phyloP scores from a whole-genome alignment of 2,888 invertebrate genomes.

The Tinea trinotella region DNA sequence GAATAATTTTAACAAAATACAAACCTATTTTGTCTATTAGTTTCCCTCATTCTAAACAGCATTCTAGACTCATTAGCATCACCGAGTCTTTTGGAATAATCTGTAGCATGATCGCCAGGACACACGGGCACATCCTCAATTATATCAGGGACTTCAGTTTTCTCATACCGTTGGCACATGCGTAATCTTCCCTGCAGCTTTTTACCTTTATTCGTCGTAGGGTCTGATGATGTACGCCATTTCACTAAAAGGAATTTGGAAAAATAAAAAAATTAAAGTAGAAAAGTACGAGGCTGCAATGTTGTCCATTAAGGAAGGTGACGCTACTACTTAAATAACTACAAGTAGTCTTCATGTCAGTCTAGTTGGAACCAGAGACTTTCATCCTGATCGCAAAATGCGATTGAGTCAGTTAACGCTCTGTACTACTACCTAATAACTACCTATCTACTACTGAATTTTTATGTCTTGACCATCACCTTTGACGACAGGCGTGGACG shows the following conservation, averaged over 20 bases:
- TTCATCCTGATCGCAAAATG: no score
- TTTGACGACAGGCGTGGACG: no score
- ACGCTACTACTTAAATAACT: no score
- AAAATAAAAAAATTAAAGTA: no score
- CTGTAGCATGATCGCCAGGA: constrained; percentile 45
- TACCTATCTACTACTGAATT: no score
- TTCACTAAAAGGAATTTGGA: constrained; percentile 52
- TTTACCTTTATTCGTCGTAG: constrained; percentile 46
- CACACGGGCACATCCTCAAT: constrained; percentile 68
- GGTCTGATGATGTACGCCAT: constrained; percentile 53
- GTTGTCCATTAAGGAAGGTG: no score
- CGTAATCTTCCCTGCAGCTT: constrained; percentile 51
- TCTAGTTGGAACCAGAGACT: no score
- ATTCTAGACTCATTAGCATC: constrained; percentile 39
- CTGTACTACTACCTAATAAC: no score
- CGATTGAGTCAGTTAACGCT: no score
- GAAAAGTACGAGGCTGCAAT: no score
- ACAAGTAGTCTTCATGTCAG: no score
- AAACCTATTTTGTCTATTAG: constrained; percentile 44
- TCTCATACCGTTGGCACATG: constrained; percentile 58
- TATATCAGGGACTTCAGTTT: constrained; percentile 65
- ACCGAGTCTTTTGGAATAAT: constrained; percentile 37
- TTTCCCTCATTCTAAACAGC: constrained; percentile 52
- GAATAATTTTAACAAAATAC: constrained; percentile 19
- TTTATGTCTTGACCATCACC: no score